phyloP scores from a whole-genome alignment of 2,888 invertebrate genomes.

The Ametastegia equiseti region DNA sequence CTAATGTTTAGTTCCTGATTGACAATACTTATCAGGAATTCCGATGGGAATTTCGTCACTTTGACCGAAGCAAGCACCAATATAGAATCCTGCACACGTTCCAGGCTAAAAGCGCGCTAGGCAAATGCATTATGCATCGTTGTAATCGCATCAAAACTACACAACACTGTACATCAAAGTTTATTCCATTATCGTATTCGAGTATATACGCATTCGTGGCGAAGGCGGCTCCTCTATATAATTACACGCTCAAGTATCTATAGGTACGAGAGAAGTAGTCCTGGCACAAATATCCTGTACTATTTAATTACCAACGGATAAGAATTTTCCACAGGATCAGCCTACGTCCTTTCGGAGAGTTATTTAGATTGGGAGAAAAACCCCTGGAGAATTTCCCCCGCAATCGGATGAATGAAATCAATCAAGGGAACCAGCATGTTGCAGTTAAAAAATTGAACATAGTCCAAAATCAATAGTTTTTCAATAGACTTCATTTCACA shows the following conservation, averaged over 20 bases:
- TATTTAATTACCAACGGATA: neutral
- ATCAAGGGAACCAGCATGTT: neutral
- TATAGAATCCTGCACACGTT: neutral
- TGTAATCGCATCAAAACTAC: constrained; percentile 21
- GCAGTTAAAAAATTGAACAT: too few species aligned
- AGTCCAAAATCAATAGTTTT: too few species aligned
- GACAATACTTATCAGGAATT: neutral
- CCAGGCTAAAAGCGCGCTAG: constrained; percentile 8
- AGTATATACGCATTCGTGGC: neutral
- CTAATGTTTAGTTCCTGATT: neutral
- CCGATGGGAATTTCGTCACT: neutral
- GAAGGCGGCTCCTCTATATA: too few species aligned
- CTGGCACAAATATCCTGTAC: neutral
- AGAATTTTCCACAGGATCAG: neutral
- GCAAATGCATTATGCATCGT: constrained; percentile 38
- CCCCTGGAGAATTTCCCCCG: neutral
- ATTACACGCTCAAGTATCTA: too few species aligned
- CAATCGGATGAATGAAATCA: neutral
- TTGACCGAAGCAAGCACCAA: neutral
- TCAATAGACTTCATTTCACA: too few species aligned
- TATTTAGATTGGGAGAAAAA: neutral
- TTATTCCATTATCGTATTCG: constrained; percentile 20
- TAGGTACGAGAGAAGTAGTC: neutral
- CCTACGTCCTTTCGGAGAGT: neutral
- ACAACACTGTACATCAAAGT: constrained; percentile 20